These are phyloP conservation scores for Gambelia wislizenii DNA, from an alignment of 2,797 vertebrate genomes.

Conservation along the genomic window DNA sequence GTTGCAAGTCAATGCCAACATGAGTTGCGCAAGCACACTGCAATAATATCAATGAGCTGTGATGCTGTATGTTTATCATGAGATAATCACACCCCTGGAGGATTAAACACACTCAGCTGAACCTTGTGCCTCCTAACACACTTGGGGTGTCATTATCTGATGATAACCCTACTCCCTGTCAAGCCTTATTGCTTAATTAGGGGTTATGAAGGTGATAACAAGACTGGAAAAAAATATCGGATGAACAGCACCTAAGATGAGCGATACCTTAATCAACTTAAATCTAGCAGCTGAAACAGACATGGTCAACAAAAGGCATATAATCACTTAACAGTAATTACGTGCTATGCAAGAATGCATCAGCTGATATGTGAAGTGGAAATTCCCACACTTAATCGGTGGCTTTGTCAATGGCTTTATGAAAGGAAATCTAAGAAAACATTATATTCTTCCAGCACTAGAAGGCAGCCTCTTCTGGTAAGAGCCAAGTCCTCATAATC, in stretches of 20 bases:
- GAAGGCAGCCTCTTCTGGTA: slow-evolving; percentile 6
- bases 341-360: slow-evolving; percentile 18
- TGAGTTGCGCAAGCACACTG: neutral
- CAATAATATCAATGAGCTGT: slow-evolving; percentile 38
- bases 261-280: slow-evolving; percentile 70
- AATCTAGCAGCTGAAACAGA: slow-evolving; percentile 44
- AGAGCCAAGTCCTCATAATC: slow-evolving; percentile 33
- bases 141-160: slow-evolving; percentile 80
- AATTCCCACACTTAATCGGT: slow-evolving; percentile 29
- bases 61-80: slow-evolving; percentile 61
- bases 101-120: slow-evolving; percentile 71
- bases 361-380: slow-evolving; percentile 57
- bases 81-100: slow-evolving; percentile 76
- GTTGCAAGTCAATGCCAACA: neutral
- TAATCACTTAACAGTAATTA: neutral
- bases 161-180: slow-evolving; percentile 77
- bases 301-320: neutral
- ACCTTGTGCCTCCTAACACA: slow-evolving; percentile 68
- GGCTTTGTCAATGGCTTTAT: slow-evolving; percentile 40
- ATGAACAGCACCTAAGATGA: slow-evolving; percentile 57
- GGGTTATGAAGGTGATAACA: slow-evolving; percentile 71
- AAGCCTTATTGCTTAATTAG: slow-evolving; percentile 77
- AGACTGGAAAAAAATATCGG: slow-evolving; percentile 67
- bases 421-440: slow-evolving; percentile 67
- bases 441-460: slow-evolving; percentile 51